Percentiles rank a stretch among this genome's conserved stretches.
Evolutionary conservation across 2,888 invertebrate species (phyloP).

Genomic region (Acleris holmiana): DNA sequence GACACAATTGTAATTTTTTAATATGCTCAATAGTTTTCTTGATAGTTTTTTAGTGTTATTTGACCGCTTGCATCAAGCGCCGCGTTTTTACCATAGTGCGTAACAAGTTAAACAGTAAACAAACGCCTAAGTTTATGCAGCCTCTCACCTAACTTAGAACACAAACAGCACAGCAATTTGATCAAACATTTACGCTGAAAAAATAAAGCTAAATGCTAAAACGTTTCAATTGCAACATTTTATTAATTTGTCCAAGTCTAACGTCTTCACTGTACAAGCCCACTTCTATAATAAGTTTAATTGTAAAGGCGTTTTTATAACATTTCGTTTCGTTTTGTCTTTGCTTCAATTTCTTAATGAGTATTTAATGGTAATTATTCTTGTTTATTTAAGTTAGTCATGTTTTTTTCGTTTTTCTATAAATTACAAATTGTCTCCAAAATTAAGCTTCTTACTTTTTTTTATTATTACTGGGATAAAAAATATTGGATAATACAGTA

Average conservation of each 20-base stretch:
- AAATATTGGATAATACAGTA: too few species aligned
- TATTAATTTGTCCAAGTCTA: neutral
- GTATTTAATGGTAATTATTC: too few species aligned
- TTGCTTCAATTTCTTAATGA: too few species aligned
- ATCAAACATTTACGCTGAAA: slow-evolving; percentile 36
- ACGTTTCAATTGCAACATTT: slow-evolving; percentile 2
- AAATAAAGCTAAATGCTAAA: slow-evolving; percentile 28
- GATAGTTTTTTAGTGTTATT: neutral
- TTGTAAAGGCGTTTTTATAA: too few species aligned
- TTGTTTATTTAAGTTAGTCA: too few species aligned
- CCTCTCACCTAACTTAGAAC: slow-evolving; percentile 37
- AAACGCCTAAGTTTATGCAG: slow-evolving; percentile 35
- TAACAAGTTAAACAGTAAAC: slow-evolving; percentile 34
- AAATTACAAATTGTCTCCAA: too few species aligned
- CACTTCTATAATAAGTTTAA: too few species aligned
- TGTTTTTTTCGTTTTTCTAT: too few species aligned
- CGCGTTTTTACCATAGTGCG: slow-evolving; percentile 13
- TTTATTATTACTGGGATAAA: too few species aligned
- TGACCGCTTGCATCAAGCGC: slow-evolving; percentile 1
- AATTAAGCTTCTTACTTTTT: too few species aligned
- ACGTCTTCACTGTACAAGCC: neutral
- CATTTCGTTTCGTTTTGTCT: neutral
- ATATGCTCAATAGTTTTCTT: neutral
- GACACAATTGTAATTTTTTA: too few species aligned
- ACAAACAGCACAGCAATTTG: slow-evolving; percentile 35